Conservation (phyloP, 1,140 invertebrate genomes). For the Globodera rostochiensis region DNA sequence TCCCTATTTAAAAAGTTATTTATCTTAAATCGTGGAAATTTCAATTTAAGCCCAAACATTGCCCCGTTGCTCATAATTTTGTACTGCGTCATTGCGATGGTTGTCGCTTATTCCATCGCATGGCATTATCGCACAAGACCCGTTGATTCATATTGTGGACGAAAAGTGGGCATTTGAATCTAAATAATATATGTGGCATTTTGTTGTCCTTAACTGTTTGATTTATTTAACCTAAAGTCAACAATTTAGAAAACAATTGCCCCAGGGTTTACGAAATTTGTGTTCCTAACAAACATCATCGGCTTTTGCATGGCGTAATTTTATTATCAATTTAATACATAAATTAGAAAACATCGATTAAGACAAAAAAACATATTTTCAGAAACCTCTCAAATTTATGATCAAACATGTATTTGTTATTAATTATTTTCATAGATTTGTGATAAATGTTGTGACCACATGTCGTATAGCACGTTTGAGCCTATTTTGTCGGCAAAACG, state of each 20-base stretch:
- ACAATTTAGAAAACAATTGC: background rate
- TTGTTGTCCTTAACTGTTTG: too few relatives aligned
- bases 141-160: background rate
- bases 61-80: background rate
- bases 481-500: conserved; percentile 14
- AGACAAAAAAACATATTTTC: too few relatives aligned
- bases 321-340: background rate
- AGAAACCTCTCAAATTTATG: too few relatives aligned
- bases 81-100: background rate
- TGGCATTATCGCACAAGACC: background rate
- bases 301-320: background rate
- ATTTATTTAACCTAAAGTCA: background rate
- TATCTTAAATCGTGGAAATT: too few relatives aligned
- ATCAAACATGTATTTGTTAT: too few relatives aligned
- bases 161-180: background rate
- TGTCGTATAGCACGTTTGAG: conserved; percentile 18
- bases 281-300: background rate
- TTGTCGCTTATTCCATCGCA: background rate
- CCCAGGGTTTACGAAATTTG: background rate
- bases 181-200: too few relatives aligned
- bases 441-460: conserved; percentile 37
- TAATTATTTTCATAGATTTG: background rate
- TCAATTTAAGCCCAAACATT: background rate
- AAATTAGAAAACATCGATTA: background rate
- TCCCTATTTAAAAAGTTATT: too few relatives aligned